phyloP scores from a whole-genome alignment of 2,888 invertebrate genomes.

The Isotomurus palustris region DNA sequence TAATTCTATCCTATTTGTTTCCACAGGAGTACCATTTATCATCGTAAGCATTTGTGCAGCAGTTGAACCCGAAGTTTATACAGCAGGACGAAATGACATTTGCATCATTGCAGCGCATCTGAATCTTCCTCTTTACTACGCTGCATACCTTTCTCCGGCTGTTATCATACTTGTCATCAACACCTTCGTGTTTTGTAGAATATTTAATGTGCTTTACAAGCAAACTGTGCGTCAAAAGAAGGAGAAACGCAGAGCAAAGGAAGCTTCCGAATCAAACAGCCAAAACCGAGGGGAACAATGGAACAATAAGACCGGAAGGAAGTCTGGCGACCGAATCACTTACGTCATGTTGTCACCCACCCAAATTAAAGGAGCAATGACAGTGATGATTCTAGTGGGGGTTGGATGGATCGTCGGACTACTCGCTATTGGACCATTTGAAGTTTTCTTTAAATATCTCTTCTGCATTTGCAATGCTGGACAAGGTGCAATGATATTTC shows the following conservation, averaged over 20 bases:
- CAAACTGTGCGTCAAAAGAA: slow-evolving; percentile 38
- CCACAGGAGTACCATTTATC: slow-evolving; percentile 51
- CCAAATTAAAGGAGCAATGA: slow-evolving; percentile 43
- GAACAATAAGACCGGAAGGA: neutral
- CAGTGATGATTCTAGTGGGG: slow-evolving; percentile 41
- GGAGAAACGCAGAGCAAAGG: neutral
- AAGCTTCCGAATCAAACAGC: neutral
- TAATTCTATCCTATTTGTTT: too few relatives aligned
- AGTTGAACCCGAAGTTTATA: slow-evolving; percentile 49
- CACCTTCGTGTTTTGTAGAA: slow-evolving; percentile 50
- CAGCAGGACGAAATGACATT: slow-evolving; percentile 47
- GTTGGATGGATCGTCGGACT: slow-evolving; percentile 43
- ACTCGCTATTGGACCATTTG: slow-evolving; percentile 44
- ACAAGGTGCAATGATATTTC: slow-evolving; percentile 43
- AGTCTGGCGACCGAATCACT: neutral
- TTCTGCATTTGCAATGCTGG: slow-evolving; percentile 42
- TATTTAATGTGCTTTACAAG: slow-evolving; percentile 48
- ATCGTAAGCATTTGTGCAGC: slow-evolving; percentile 50
- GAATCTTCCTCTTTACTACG: slow-evolving; percentile 51
- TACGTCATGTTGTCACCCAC: slow-evolving; percentile 35
- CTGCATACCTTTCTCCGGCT: slow-evolving; percentile 51
- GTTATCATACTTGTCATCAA: slow-evolving; percentile 51
- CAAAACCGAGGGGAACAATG: neutral
- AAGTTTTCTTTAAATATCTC: slow-evolving; percentile 38
- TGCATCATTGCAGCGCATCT: slow-evolving; percentile 51